A percentile compares a stretch with the other conserved stretches of the same genome.
Evolutionary conservation across 92 coral and sea anemone genomes (phyloP).

Genomic region (Ricordea florida): DNA sequence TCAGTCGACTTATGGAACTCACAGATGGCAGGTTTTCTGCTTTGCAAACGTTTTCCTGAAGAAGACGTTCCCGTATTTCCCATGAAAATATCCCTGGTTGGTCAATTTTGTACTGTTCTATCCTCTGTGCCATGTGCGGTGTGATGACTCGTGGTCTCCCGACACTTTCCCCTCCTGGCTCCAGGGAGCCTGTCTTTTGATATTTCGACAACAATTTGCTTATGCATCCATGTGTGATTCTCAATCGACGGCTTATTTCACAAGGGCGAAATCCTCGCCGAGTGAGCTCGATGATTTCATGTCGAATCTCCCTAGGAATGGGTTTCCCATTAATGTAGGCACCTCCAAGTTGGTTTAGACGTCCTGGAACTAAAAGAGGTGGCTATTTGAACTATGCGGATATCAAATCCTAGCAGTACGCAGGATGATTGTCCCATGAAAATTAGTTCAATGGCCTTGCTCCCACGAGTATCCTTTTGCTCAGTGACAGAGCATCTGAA

Average conservation of each 20-base stretch:
- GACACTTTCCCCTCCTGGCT: constrained; percentile 57
- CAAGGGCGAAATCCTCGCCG: constrained; percentile 85
- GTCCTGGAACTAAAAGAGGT: constrained; percentile 58
- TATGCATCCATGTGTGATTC: constrained; percentile 82
- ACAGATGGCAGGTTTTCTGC: constrained; percentile 16
- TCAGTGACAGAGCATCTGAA: no score
- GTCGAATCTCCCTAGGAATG: constrained; percentile 64
- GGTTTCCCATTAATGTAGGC: constrained; percentile 83
- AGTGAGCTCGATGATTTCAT: constrained; percentile 64
- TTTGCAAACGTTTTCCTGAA: constrained; percentile 11
- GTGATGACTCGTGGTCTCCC: constrained; percentile 53
- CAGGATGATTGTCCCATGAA: no score
- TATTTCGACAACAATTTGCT: constrained; percentile 81
- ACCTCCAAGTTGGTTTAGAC: constrained; percentile 81
- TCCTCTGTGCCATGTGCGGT: constrained; percentile 7
- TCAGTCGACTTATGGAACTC: constrained; percentile 31
- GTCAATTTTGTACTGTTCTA: constrained; percentile 8
- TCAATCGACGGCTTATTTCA: constrained; percentile 82
- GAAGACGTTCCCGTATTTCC: constrained; percentile 28
- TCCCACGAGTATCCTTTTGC: no score
- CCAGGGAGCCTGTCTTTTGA: constrained; percentile 80
- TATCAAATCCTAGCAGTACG: no score
- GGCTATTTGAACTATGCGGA: not conserved
- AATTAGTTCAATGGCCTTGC: no score
- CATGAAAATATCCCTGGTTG: constrained; percentile 39